These are phyloP conservation scores for Ormyrus rosae DNA, from an alignment of 2,888 invertebrate genomes.

Conservation along the genomic window DNA sequence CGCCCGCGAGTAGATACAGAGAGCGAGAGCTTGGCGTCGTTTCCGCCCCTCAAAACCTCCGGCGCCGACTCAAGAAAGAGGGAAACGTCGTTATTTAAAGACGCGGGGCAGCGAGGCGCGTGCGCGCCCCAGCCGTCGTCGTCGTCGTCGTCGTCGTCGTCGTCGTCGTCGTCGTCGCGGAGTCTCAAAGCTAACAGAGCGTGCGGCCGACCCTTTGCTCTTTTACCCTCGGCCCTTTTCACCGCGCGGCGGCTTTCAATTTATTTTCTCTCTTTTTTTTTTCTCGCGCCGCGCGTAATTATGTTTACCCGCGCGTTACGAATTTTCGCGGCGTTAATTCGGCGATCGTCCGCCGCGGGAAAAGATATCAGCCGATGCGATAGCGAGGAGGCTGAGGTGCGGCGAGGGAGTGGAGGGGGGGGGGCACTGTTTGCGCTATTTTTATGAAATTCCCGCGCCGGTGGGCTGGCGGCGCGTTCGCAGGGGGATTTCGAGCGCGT, in stretches of 20 bases:
- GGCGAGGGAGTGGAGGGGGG: background rate
- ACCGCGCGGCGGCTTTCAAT: background rate
- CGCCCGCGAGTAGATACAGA: constrained; percentile 1
- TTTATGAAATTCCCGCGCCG: constrained; percentile 5
- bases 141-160: background rate
- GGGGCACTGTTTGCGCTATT: background rate
- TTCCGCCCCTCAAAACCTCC: background rate
- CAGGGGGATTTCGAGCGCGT: no score
- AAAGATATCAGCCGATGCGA: background rate
- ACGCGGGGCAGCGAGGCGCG: constrained; percentile 14
- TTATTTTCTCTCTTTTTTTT: constrained; percentile 16
- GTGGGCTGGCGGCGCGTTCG: background rate
- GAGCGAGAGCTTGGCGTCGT: no score
- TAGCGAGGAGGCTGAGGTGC: background rate
- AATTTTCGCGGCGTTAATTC: constrained; percentile 32
- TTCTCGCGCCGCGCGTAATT: constrained; percentile 23
- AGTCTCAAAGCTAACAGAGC: constrained; percentile 46
- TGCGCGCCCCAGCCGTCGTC: constrained; percentile 5
- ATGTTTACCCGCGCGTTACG: constrained; percentile 46
- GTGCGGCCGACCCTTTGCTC: background rate
- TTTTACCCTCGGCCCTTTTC: background rate
- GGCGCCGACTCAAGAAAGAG: background rate
- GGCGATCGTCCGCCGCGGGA: background rate
- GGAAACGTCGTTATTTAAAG: constrained; percentile 44
- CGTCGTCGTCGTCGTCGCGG: constrained; percentile 11